A percentile compares a stretch with the other conserved stretches of the same genome.
phyloP scores from a whole-genome alignment of 2,797 vertebrate genomes.

The Eulemur rubriventer region DNA sequence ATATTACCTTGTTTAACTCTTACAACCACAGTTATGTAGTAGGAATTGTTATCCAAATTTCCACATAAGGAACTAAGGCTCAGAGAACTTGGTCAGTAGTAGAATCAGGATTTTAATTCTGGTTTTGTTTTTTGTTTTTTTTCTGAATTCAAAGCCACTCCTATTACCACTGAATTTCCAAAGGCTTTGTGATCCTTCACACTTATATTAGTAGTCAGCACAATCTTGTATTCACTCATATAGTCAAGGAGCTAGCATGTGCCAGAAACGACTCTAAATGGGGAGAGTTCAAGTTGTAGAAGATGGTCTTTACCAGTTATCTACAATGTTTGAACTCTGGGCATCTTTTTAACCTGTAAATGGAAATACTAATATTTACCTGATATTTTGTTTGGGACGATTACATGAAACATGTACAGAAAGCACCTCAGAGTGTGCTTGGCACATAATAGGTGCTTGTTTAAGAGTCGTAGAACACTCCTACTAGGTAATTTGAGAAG shows the following conservation, averaged over 20 bases:
- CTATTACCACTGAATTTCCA: background rate
- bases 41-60: background rate
- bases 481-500: background rate
- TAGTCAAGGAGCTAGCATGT: background rate
- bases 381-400: background rate
- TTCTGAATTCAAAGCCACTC: background rate
- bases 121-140: background rate
- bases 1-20: background rate
- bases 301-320: background rate
- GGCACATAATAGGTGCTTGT: background rate
- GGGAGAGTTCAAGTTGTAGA: background rate
- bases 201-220: background rate
- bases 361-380: slow-evolving; percentile 11
- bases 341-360: background rate
- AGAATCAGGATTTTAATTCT: background rate
- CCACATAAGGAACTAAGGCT: background rate
- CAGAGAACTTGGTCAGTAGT: background rate
- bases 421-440: background rate
- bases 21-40: background rate
- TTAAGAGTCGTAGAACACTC: background rate
- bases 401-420: background rate
- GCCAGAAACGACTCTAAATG: background rate
- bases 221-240: background rate
- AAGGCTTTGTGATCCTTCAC: background rate
- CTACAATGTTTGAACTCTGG: background rate